phyloP scores from a whole-genome alignment of 2,797 vertebrate genomes.

The Leptatherina wallacei region DNA sequence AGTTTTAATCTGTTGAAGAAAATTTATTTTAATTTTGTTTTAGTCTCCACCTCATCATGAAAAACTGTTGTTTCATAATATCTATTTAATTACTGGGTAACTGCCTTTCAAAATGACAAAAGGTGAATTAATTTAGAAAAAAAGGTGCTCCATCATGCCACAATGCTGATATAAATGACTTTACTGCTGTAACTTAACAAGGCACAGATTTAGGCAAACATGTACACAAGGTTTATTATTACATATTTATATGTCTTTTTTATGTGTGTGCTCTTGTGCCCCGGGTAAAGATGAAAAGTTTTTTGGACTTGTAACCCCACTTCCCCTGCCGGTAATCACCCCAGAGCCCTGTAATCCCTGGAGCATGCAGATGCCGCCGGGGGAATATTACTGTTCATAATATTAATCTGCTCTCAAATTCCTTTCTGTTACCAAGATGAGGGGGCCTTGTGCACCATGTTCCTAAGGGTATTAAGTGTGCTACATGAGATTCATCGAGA shows the following conservation, averaged over 20 bases:
- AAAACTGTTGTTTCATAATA: background rate
- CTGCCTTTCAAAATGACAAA: background rate
- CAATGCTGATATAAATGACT: background rate
- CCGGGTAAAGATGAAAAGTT: conserved; percentile 82
- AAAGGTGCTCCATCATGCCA: background rate
- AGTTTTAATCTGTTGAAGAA: background rate
- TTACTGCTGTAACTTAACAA: conserved; percentile 11
- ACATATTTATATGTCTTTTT: conserved; percentile 52
- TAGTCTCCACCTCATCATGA: background rate
- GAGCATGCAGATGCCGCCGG: conserved; percentile 87
- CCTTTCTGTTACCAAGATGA: conserved; percentile 85
- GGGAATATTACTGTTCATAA: conserved; percentile 93
- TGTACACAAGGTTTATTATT: conserved; percentile 25
- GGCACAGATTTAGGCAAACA: conserved; percentile 10
- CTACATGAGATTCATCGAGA: conserved; percentile 89
- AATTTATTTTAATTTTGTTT: background rate
- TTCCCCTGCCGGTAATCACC: conserved; percentile 88
- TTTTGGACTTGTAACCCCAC: conserved; percentile 85
- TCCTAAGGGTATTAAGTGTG: conserved; percentile 86
- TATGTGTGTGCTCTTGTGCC: conserved; percentile 63
- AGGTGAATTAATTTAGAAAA: background rate
- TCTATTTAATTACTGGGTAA: background rate
- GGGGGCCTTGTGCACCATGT: conserved; percentile 77
- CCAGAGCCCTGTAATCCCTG: conserved; percentile 90
- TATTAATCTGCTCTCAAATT: conserved; percentile 90